Evolutionary conservation across 2,113 vertebrate species (phyloP).

Genomic region (Mirza zaza): DNA sequence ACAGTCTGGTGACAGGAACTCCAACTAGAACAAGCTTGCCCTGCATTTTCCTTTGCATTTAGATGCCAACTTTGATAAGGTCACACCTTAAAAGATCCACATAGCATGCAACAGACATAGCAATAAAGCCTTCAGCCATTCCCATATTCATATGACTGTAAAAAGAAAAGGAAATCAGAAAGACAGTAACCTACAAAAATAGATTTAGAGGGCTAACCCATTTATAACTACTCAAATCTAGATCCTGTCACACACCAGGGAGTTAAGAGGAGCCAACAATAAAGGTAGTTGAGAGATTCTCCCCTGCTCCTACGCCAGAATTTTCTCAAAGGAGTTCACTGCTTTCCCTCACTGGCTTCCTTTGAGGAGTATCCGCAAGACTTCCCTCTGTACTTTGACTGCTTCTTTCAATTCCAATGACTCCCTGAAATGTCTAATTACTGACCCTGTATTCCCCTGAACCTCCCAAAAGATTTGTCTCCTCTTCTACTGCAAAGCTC

Average conservation of each 20-base stretch:
- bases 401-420: background rate
- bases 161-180: constrained; percentile 68
- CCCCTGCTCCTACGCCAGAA: background rate
- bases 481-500: constrained; percentile 6
- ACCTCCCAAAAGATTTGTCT: constrained; percentile 32
- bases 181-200: constrained; percentile 58
- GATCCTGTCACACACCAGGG: background rate
- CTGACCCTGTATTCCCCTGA: background rate
- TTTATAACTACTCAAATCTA: constrained; percentile 47
- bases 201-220: constrained; percentile 51
- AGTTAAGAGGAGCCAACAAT: background rate
- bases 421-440: background rate
- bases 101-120: constrained; percentile 74
- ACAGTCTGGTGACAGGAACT: constrained; percentile 81
- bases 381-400: background rate
- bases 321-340: background rate
- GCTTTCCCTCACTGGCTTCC: background rate
- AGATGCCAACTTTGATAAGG: constrained; percentile 86
- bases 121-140: constrained; percentile 82
- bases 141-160: constrained; percentile 71
- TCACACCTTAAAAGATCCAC: constrained; percentile 84
- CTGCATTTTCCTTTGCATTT: constrained; percentile 82
- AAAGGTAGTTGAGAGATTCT: background rate
- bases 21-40: constrained; percentile 84
- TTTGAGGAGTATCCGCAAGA: background rate